phyloP scores from a whole-genome alignment of 2,113 vertebrate genomes.

The Spermophilus dauricus region DNA sequence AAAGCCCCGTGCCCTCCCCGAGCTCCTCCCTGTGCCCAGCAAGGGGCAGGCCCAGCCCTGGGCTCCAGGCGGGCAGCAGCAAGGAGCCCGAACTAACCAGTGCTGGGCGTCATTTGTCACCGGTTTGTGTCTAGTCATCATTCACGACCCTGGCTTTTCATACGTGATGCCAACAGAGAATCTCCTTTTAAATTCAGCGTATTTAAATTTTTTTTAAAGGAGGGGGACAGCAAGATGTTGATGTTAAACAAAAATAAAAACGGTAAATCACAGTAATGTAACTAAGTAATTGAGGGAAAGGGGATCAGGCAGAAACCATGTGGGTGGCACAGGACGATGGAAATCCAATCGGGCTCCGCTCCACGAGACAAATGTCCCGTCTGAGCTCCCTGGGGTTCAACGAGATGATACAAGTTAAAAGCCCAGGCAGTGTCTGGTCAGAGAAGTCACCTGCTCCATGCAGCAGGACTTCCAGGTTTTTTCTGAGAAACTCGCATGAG shows the following conservation, averaged over 20 bases:
- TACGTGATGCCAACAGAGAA: background rate
- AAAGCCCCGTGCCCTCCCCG: background rate
- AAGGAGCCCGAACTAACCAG: background rate
- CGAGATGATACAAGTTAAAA: background rate
- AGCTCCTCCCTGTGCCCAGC: too few species aligned
- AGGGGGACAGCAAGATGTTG: background rate
- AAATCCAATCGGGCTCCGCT: background rate
- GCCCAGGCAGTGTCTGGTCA: background rate
- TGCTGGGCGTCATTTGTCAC: too few species aligned
- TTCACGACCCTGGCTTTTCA: background rate
- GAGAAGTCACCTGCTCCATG: background rate
- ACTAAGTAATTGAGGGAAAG: background rate
- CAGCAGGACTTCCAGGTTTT: background rate
- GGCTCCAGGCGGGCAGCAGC: background rate
- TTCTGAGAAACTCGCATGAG: background rate
- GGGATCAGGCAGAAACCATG: background rate
- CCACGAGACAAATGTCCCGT: background rate
- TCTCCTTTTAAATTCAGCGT: background rate
- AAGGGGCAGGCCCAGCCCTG: background rate
- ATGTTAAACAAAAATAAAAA: background rate
- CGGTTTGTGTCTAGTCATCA: background rate
- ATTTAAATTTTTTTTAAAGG: background rate
- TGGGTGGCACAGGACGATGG: background rate
- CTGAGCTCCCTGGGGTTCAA: background rate
- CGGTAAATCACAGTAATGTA: background rate